Evolutionary conservation across 2,797 vertebrate species (phyloP), one percentile per base, ranked within the genome.

Genomic region (Siniperca scherzeri): DNA sequence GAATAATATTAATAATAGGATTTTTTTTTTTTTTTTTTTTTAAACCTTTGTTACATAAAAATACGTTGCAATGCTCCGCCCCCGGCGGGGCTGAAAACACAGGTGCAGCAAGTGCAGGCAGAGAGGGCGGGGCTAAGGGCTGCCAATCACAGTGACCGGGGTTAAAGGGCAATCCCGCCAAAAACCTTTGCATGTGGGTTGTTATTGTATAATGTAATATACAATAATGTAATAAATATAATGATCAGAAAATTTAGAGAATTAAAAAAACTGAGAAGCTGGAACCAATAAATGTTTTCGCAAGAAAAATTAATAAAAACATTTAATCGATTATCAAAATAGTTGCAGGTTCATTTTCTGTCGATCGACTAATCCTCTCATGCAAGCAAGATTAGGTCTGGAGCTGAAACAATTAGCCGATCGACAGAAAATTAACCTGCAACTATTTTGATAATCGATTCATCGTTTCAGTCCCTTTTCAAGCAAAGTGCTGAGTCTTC

Each of bases 101-200:
- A 83, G 81, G 83, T 88, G 92, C 89, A 84, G 84, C 67, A 91
- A 80, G 88, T 88, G 91, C 89, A 92, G 85, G 83, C 74, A 80
- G 50, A 74, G 80, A n/a, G 77, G 87, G 87, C 71, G 90, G 92
- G 90, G 87, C 78, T 70, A 73, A 86, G 76, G 70, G 81, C 83
- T 86, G 88, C 87, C 84, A 80, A 91, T 94, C 93, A 92, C 94
- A 93, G 93, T 94, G 90, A 88, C 74, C 44, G 62, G 74, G 65
- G 69, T 78, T 78, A 90, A 80, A 89, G 81, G 80, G 46, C 72
- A 77, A 76, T 33, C 3, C 73, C 69, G n/a, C 66, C 59, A 52
- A 56, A 70, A 52, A 38, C 1, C 7, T 36, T 36, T 46, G 61
- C 52, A 69, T 60, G 25, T 9, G 10, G 19, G 60, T 11, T 3